phyloP scores from a whole-genome alignment of 2,113 vertebrate genomes.

The Oreochromis spilurus region DNA sequence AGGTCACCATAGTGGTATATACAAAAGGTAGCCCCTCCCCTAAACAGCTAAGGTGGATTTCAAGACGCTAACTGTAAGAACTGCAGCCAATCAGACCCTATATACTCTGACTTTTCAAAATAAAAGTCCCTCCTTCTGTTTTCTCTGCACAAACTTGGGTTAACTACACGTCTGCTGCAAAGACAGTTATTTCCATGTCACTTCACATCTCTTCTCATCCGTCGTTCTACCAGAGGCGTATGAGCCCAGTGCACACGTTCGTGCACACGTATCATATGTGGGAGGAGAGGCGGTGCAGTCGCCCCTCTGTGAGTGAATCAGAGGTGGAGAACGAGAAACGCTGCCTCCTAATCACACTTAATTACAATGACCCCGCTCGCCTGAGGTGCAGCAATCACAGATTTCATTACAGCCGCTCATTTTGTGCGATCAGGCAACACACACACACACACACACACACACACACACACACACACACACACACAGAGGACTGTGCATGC shows the following conservation, averaged over 20 bases:
- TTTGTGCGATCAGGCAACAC: neutral
- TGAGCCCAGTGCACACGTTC: neutral
- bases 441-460: neutral
- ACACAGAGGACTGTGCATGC: neutral
- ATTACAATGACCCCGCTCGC: neutral
- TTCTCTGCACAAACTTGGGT: neutral
- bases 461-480: neutral
- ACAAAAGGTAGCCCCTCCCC: neutral
- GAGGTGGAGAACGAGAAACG: neutral
- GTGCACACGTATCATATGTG: neutral
- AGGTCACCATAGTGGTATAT: fast-evolving
- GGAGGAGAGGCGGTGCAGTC: neutral
- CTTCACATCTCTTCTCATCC: no score
- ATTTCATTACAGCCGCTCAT: slow-evolving; percentile 21
- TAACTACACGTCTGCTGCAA: neutral
- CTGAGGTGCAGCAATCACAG: neutral
- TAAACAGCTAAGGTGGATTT: neutral
- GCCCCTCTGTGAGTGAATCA: neutral
- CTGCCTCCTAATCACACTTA: neutral
- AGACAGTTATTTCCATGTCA: neutral
- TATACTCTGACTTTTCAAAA: neutral
- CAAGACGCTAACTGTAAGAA: neutral
- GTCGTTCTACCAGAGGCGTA: neutral
- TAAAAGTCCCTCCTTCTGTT: neutral
- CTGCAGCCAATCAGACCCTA: neutral